Evolutionary conservation across 2,888 invertebrate species (phyloP).

Genomic region (Scelioninae gen. 1): DNA sequence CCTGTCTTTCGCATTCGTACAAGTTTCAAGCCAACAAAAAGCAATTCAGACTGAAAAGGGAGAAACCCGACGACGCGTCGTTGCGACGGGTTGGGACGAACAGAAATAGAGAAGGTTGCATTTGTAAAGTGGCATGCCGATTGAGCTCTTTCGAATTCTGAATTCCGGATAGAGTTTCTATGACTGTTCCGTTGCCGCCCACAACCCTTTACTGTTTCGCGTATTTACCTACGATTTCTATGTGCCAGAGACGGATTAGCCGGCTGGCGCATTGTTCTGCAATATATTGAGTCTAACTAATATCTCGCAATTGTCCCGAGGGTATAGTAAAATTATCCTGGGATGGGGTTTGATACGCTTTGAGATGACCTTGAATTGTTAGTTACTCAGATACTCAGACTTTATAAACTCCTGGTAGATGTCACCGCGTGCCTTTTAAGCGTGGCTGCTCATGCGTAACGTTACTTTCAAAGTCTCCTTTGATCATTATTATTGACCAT

Average conservation of each 20-base stretch:
- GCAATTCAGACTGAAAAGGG: conserved; percentile 47
- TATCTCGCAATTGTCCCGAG: conserved; percentile 6
- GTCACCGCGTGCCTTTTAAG: conserved; percentile 83
- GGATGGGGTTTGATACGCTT: conserved; percentile 6
- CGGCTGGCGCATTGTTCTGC: conserved; percentile 1
- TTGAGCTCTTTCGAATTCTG: conserved; percentile 80
- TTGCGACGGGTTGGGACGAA: conserved; percentile 46
- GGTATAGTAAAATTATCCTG: not conserved
- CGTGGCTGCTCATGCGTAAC: conserved; percentile 78
- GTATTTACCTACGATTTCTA: conserved; percentile 71
- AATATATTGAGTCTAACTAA: conserved; percentile 6
- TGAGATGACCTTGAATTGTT: conserved; percentile 44
- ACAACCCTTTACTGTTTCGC: conserved; percentile 79
- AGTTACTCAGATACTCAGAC: conserved; percentile 65
- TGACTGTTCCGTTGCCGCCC: conserved; percentile 83
- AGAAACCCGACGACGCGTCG: conserved; percentile 53
- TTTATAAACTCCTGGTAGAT: conserved; percentile 81
- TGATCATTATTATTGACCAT: conserved; percentile 42
- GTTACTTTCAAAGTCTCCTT: conserved; percentile 36
- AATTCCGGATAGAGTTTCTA: conserved; percentile 82
- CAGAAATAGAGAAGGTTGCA: conserved; percentile 66
- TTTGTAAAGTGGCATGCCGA: conserved; percentile 79
- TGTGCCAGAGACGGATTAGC: conserved; percentile 25
- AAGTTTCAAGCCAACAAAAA: conserved; percentile 42
- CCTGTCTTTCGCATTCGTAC: conserved; percentile 12